Evolutionary conservation across 2,797 vertebrate genomes (phyloP).

Genomic region (Borostomias antarcticus): DNA sequence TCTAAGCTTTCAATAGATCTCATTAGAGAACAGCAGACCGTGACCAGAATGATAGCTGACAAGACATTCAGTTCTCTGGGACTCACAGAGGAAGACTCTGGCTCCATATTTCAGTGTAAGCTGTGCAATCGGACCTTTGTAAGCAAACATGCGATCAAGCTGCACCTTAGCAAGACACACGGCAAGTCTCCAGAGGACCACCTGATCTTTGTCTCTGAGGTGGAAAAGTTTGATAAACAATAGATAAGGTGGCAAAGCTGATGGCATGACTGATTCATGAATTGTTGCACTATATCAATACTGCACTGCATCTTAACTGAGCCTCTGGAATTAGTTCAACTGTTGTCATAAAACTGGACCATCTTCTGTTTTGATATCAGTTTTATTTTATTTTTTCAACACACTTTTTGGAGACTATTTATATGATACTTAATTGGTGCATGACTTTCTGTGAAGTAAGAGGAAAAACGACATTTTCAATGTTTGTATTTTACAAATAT

Average conservation of each 20-base stretch:
- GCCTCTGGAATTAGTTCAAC: conserved; percentile 90
- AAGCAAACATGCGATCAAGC: conserved; percentile 98
- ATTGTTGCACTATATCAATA: conserved; percentile 86
- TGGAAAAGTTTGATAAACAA: conserved; percentile 37
- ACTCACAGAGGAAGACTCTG: conserved; percentile 87
- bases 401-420: conserved; percentile 92
- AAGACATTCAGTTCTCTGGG: conserved; percentile 87
- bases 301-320: conserved; percentile 98
- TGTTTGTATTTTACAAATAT: conserved; percentile 78
- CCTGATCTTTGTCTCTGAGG: conserved; percentile 89
- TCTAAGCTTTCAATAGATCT: conserved; percentile 93
- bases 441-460: conserved; percentile 89
- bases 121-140: conserved; percentile 98
- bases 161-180: conserved; percentile 99
- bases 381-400: conserved; percentile 74
- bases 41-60: conserved; percentile 85
- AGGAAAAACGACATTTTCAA: conserved; percentile 83
- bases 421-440: conserved; percentile 90
- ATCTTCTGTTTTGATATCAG: conserved; percentile 70
- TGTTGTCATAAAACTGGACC: conserved; percentile 89
- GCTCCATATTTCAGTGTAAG: conserved; percentile 95
- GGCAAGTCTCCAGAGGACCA: conserved; percentile 99
- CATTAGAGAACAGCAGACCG: conserved; percentile 89
- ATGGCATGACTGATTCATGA: conserved; percentile 81
- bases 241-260: conserved; percentile 66